Evolutionary conservation across 2,888 invertebrate species (phyloP).

Genomic region (Nemotelus nigrinus): DNA sequence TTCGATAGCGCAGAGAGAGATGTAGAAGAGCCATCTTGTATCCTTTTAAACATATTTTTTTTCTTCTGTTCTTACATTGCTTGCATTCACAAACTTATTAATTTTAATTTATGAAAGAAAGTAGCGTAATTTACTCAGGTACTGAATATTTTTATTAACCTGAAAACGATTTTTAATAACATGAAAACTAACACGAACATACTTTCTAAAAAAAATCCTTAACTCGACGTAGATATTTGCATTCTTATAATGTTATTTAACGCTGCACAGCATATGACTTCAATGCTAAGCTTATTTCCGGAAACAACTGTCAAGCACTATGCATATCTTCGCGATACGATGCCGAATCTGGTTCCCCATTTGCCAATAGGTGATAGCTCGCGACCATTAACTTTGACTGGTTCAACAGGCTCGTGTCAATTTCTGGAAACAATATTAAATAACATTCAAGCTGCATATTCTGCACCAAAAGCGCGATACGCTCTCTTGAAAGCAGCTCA

Average conservation of each 20-base stretch:
- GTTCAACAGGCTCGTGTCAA: slow-evolving; percentile 70
- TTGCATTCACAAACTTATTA: too few relatives aligned
- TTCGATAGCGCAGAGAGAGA: slow-evolving; percentile 96
- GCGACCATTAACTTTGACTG: slow-evolving; percentile 66
- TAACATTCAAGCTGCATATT: slow-evolving; percentile 76
- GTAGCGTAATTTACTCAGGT: too few relatives aligned
- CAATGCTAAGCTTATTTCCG: slow-evolving; percentile 91
- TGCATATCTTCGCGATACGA: slow-evolving; percentile 89
- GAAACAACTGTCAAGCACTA: slow-evolving; percentile 94
- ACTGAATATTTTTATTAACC: too few relatives aligned
- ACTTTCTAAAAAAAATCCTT: too few relatives aligned
- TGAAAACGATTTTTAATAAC: too few relatives aligned
- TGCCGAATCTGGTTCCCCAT: slow-evolving; percentile 88
- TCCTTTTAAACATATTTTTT: slow-evolving; percentile 55
- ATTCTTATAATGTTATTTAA: slow-evolving; percentile 93
- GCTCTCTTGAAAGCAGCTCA: slow-evolving; percentile 67
- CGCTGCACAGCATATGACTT: slow-evolving; percentile 89
- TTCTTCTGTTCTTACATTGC: too few relatives aligned
- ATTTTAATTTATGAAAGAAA: too few relatives aligned
- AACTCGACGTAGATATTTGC: slow-evolving; percentile 74
- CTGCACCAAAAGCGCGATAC: slow-evolving; percentile 65
- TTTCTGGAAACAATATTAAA: slow-evolving; percentile 79
- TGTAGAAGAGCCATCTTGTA: slow-evolving; percentile 94
- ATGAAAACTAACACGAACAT: too few relatives aligned
- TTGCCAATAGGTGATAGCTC: slow-evolving; percentile 68